Evolutionary conservation across 2,797 vertebrate genomes (phyloP).

Genomic region (Sebastiscus tertius): DNA sequence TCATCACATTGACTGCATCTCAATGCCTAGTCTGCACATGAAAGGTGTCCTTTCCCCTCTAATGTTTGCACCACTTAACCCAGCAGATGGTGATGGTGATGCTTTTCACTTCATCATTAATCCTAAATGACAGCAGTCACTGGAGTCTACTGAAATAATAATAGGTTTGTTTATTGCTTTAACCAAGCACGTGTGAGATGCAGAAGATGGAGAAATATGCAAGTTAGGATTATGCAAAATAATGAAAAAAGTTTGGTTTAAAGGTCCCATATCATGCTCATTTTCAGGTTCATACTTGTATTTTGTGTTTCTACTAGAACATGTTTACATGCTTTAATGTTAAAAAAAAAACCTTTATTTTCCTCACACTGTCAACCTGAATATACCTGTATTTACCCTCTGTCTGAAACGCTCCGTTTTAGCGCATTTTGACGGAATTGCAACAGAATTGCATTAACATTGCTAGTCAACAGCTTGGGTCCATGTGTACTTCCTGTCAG

Average conservation of each 20-base stretch:
- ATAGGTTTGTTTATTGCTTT: background rate
- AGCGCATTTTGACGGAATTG: too few species aligned
- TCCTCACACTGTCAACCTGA: too few species aligned
- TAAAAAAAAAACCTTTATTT: too few species aligned
- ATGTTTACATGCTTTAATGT: too few species aligned
- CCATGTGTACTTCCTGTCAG: too few species aligned
- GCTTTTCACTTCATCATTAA: constrained; percentile 17
- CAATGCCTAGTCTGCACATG: constrained; percentile 12
- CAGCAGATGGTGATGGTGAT: constrained; percentile 5
- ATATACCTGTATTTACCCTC: too few species aligned
- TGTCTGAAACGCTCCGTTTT: too few species aligned
- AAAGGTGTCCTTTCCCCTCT: constrained; percentile 18
- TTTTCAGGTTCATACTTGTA: too few species aligned
- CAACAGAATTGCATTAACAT: too few species aligned
- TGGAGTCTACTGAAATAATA: background rate
- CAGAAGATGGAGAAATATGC: too few species aligned
- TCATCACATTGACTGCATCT: constrained; percentile 32
- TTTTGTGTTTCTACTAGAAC: too few species aligned
- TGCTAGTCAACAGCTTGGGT: too few species aligned
- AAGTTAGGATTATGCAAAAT: background rate
- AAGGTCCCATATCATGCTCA: background rate
- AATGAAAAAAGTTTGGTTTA: constrained; percentile 48
- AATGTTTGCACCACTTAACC: constrained; percentile 19
- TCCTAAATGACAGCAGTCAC: constrained; percentile 14
- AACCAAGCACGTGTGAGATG: background rate